These are phyloP conservation scores for Poecilia velifera DNA, from an alignment of 2,797 vertebrate species.

Conservation along the genomic window DNA sequence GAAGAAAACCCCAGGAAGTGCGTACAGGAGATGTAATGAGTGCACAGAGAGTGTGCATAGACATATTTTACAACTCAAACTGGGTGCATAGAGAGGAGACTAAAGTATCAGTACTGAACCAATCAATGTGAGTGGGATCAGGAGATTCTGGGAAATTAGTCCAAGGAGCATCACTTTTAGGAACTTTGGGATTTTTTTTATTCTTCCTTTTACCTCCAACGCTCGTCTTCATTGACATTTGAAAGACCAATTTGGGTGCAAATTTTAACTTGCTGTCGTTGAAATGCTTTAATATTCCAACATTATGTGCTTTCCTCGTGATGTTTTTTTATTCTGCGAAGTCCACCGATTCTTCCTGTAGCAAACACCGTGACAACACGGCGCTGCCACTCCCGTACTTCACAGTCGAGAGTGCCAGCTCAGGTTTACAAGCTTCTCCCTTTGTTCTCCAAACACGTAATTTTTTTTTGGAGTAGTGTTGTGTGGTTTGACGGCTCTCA, in stretches of 20 bases:
- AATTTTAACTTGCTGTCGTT: not conserved
- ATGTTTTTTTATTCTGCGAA: not conserved
- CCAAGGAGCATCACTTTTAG: not conserved
- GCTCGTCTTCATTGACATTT: not conserved
- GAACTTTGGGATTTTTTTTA: not conserved
- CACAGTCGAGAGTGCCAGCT: not conserved
- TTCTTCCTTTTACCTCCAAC: not conserved
- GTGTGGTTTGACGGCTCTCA: not conserved
- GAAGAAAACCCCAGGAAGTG: slow-evolving; percentile 60
- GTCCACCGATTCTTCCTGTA: not conserved
- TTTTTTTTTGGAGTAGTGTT: too few species aligned
- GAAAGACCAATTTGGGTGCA: not conserved
- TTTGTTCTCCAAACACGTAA: not conserved
- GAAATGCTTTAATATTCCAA: not conserved
- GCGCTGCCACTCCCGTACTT: not conserved
- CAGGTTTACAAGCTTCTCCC: not conserved
- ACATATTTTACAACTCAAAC: slow-evolving; percentile 64
- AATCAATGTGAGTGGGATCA: slow-evolving; percentile 2
- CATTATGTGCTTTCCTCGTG: not conserved
- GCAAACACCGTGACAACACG: not conserved
- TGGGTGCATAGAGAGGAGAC: slow-evolving; percentile 9
- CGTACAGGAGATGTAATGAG: slow-evolving; percentile 60
- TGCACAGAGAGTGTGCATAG: slow-evolving; percentile 54
- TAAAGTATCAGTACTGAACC: slow-evolving; percentile 1
- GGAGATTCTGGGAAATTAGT: slow-evolving; percentile 1